Conservation (phyloP, 2,113 vertebrate species). For the Proterorhinus semilunaris region DNA sequence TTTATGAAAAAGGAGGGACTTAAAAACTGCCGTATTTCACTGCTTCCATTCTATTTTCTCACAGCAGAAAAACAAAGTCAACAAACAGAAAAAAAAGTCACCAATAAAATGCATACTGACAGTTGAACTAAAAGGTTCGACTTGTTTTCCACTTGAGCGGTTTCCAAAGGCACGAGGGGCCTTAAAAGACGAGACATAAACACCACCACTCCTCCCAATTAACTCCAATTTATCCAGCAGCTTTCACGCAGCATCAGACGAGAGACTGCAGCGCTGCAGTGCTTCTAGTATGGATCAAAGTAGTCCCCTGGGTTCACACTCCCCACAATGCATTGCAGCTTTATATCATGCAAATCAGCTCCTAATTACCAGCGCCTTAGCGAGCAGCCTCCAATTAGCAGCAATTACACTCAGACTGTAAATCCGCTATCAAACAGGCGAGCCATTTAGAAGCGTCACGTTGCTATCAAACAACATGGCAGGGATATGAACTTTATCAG, state of each 20-base stretch:
- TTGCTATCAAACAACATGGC: conserved; percentile 15
- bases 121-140: conserved; percentile 2
- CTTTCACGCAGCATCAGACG: conserved; percentile 62
- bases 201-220: conserved; percentile 60
- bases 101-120: neutral
- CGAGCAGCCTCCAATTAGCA: conserved; percentile 87
- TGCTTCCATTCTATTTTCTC: neutral
- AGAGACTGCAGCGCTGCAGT: conserved; percentile 46
- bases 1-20: too few relatives aligned
- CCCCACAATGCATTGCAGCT: conserved; percentile 78
- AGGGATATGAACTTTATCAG: neutral
- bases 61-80: neutral
- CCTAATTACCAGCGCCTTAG: conserved; percentile 89
- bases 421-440: conserved; percentile 84
- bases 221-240: conserved; percentile 67
- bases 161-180: conserved; percentile 8
- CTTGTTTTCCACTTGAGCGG: conserved; percentile 17
- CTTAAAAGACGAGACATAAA: conserved; percentile 27
- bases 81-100: neutral
- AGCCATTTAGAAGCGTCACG: conserved; percentile 77
- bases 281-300: conserved; percentile 76
- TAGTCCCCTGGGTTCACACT: conserved; percentile 77
- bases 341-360: conserved; percentile 86
- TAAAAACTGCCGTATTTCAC: neutral
- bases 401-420: conserved; percentile 91